Conservation (phyloP, 2,888 invertebrate species). For the Idaea aversata region DNA sequence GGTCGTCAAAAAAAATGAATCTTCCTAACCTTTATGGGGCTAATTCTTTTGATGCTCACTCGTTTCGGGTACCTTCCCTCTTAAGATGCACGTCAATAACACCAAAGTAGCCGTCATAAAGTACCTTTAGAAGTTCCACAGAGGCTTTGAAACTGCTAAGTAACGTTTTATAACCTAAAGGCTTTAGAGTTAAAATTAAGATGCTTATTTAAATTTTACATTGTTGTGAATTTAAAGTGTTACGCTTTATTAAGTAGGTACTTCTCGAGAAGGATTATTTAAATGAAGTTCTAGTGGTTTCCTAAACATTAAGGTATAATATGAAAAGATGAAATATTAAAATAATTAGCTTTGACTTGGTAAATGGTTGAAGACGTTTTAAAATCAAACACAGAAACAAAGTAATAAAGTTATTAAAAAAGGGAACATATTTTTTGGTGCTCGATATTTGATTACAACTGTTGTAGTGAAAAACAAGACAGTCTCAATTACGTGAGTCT, state of each 20-base stretch:
- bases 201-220: constrained; percentile 17
- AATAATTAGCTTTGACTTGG: not conserved
- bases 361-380: too few relatives aligned
- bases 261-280: not conserved
- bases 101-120: not conserved
- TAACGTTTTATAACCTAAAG: constrained; percentile 8
- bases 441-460: too few relatives aligned
- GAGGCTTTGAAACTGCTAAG: not conserved
- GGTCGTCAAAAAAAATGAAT: too few relatives aligned
- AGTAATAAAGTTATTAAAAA: too few relatives aligned
- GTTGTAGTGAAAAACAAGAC: too few relatives aligned
- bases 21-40: too few relatives aligned
- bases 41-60: too few relatives aligned
- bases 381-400: too few relatives aligned
- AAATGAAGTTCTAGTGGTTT: not conserved
- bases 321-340: not conserved
- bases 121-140: not conserved
- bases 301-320: not conserved
- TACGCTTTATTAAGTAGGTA: constrained; percentile 11
- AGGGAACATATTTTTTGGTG: too few relatives aligned
- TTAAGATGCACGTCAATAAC: not conserved
- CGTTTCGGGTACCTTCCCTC: too few relatives aligned
- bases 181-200: constrained; percentile 17
- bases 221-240: constrained; percentile 15
- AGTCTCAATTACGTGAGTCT: too few relatives aligned